Evolutionary conservation across 2,888 invertebrate species (phyloP).

Genomic region (Theristus sp.): DNA sequence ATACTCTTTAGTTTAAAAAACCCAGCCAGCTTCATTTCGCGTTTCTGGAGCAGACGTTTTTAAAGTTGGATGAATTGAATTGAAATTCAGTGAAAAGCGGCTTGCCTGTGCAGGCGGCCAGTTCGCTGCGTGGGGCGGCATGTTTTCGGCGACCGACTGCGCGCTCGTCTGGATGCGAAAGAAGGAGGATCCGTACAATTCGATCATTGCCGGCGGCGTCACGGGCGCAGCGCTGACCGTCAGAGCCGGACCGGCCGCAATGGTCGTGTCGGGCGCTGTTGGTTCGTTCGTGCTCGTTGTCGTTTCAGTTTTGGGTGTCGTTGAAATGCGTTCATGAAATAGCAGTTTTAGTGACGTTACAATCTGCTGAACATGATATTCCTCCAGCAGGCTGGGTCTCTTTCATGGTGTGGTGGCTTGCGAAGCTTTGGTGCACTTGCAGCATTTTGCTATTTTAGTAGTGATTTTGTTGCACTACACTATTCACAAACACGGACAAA

Average conservation of each 20-base stretch:
- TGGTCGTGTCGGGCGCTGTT: slow-evolving; percentile 76
- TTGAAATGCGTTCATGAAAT: background rate
- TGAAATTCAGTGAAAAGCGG: too few relatives aligned
- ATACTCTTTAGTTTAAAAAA: too few relatives aligned
- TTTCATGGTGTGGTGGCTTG: background rate
- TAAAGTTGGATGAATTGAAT: too few relatives aligned
- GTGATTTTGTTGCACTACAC: too few relatives aligned
- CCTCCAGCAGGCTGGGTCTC: background rate
- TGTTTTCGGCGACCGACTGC: slow-evolving; percentile 94
- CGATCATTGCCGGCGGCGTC: slow-evolving; percentile 46
- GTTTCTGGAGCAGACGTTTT: too few relatives aligned
- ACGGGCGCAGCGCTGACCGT: slow-evolving; percentile 90
- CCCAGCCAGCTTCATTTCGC: too few relatives aligned
- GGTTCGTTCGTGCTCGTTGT: slow-evolving; percentile 36
- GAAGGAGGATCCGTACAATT: slow-evolving; percentile 87
- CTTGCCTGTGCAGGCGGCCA: slow-evolving; percentile 47
- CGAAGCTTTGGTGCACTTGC: too few relatives aligned
- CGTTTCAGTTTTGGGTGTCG: background rate
- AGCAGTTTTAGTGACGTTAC: background rate
- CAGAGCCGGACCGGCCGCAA: slow-evolving; percentile 46
- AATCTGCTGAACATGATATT: too few relatives aligned
- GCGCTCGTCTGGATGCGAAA: slow-evolving; percentile 66
- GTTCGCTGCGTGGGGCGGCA: slow-evolving; percentile 96
- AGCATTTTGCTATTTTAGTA: too few relatives aligned
- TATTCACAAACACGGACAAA: too few relatives aligned